A percentile compares a stretch with the other conserved stretches of the same genome.
These are phyloP conservation scores for Myotis brandtii DNA, from an alignment of 2,113 vertebrate species.

Conservation along the genomic window DNA sequence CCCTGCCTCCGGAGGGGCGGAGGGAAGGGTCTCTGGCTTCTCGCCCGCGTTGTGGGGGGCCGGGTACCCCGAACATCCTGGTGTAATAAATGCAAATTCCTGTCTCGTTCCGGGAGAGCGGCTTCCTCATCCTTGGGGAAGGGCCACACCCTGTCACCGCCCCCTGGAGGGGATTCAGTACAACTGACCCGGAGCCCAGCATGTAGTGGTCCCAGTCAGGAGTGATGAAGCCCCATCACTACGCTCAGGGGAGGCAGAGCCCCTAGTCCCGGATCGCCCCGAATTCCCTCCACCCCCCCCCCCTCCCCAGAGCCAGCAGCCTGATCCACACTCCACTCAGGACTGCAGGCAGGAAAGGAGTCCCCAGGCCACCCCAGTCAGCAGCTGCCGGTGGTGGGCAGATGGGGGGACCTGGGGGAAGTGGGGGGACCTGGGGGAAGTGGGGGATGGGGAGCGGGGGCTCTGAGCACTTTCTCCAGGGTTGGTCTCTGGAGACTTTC, in stretches of 20 bases:
- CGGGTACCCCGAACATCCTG: background rate
- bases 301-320: background rate
- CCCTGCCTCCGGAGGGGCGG: background rate
- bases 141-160: background rate
- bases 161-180: background rate
- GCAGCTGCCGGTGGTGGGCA: background rate
- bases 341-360: background rate
- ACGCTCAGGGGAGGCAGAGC: background rate
- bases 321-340: background rate
- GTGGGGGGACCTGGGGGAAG: no score
- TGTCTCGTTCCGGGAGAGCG: background rate
- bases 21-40: background rate
- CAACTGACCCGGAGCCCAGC: no score
- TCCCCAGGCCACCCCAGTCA: no score
- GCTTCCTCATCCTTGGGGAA: background rate
- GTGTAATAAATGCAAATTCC: background rate
- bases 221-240: background rate
- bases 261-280: background rate
- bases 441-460: no score
- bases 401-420: no score
- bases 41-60: background rate
- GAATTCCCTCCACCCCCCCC: background rate
- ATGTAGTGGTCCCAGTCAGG: accelerated
- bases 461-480: background rate
- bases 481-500: background rate